Base-by-base conservation (phyloP, 2,888 invertebrate species). In the Cosmorhoe ocellata region DNA sequence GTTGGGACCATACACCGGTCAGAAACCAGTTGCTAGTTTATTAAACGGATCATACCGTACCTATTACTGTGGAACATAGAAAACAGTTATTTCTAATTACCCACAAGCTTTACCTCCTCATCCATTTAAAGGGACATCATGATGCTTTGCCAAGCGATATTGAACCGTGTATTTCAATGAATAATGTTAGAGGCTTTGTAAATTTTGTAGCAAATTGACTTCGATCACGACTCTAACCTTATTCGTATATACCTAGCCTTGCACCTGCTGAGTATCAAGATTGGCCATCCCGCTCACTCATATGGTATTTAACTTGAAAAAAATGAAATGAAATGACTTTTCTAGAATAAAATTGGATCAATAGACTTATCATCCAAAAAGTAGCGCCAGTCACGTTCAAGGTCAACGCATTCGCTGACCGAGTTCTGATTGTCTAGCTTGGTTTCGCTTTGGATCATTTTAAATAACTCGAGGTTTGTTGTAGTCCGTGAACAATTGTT, bases 391-490 rank as follows among this genome's bases (percentile, higher is more conserved):
- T 79, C 81, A 83, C 72, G 81, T 76, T 81, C 81, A 83, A 80
- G 83, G 83, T 51, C 71, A 59, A 44, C 54, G 72, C 83, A 81
- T 77, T 81, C 78, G 68, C 81, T 79, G 77, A 74, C 79, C 77
- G 74, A 74, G 64, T 61, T 78, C 55, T 60, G 65, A 67, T 66
- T 42, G 39, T 26, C 13, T 12, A 14, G 26, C 31, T 43, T 36
- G 0, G 27, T 11, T 31, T 27, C 8, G 22, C 18, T 24, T 36
- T 10, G 13, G 14, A 14, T n/a, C 7, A 12, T 32, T 32, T 32
- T 24, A 24, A 24, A 24, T 24, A 24, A 24, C 5, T 24, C 4
- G 24, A 24, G 3, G 24, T 24, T 18, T 18, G 6, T 2, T 18
- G 18, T 18, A 2, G 18, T 18, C 2, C 18, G 18, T 18, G 6